phyloP scores from a whole-genome alignment of 2,113 vertebrate genomes.

The Eonycteris spelaea region DNA sequence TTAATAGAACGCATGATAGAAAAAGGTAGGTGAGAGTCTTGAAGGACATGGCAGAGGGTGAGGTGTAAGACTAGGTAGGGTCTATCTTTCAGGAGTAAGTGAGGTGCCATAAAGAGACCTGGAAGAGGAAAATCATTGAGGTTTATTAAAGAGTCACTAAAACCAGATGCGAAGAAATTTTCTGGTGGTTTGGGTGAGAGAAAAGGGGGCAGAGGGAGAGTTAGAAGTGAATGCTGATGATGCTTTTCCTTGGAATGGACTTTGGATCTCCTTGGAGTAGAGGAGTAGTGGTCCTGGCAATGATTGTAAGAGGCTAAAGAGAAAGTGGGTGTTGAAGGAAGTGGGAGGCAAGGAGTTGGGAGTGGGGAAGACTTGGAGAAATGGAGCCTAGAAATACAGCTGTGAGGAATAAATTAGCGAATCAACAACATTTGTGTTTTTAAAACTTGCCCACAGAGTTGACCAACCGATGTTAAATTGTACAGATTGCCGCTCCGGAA shows the following conservation, averaged over 20 bases:
- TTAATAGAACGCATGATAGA: not conserved
- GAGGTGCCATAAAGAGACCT: not conserved
- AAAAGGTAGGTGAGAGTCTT: not conserved
- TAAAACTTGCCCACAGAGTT: not conserved
- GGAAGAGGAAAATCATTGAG: not conserved
- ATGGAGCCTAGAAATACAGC: not conserved
- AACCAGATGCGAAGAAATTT: not conserved
- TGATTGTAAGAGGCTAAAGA: not conserved
- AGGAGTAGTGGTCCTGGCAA: not conserved
- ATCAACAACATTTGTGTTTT: not conserved
- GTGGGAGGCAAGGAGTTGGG: not conserved
- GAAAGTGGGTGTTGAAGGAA: not conserved
- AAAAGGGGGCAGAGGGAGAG: not conserved
- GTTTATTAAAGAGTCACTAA: not conserved
- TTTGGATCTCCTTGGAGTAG: rapidly evolving
- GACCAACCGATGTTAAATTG: not conserved
- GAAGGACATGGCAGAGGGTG: not conserved
- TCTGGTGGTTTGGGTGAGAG: not conserved
- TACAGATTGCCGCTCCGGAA: not conserved
- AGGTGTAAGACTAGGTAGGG: not conserved
- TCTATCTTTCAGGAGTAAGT: not conserved
- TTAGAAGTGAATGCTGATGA: not conserved
- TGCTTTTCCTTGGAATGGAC: not conserved
- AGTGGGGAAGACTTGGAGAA: not conserved
- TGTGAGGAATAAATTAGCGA: not conserved